Evolutionary conservation across 2,888 invertebrate species (phyloP).

Genomic region (Geophilus truncorum): DNA sequence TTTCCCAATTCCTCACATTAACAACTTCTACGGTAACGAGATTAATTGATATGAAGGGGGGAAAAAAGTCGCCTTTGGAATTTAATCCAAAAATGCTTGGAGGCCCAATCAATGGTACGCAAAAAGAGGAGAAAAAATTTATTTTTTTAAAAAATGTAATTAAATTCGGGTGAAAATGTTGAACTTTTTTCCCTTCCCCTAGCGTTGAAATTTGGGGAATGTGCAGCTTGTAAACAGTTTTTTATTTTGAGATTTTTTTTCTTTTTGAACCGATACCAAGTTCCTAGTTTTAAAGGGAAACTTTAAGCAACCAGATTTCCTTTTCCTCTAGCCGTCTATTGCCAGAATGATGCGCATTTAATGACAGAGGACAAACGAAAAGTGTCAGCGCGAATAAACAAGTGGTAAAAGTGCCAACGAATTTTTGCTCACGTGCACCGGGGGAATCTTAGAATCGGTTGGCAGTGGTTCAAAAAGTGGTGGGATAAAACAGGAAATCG

Average conservation of each 20-base stretch:
- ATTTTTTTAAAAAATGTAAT: background rate
- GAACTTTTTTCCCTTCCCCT: background rate
- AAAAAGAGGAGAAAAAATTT: background rate
- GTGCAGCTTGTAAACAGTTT: background rate
- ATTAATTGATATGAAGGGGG: constrained; percentile 8
- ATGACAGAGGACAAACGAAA: background rate
- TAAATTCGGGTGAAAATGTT: background rate
- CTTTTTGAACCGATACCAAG: background rate
- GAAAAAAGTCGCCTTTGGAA: background rate
- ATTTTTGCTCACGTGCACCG: background rate
- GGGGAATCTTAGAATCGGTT: background rate
- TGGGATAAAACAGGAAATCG: background rate
- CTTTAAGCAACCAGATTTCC: background rate
- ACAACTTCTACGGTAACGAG: background rate
- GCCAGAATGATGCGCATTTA: constrained; percentile 14
- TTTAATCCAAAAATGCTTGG: constrained; percentile 11
- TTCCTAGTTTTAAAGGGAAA: background rate
- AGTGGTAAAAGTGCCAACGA: background rate
- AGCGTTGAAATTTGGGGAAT: constrained; percentile 14
- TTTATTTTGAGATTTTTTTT: background rate
- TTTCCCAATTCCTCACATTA: background rate
- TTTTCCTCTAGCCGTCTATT: background rate
- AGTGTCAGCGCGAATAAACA: constrained; percentile 4
- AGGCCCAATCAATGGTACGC: constrained; percentile 3
- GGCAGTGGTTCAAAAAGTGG: background rate